A percentile compares a stretch with the other conserved stretches of the same genome.
These are phyloP conservation scores for Hiodon tergisus DNA, from an alignment of 2,113 vertebrate genomes.

Conservation along the genomic window DNA sequence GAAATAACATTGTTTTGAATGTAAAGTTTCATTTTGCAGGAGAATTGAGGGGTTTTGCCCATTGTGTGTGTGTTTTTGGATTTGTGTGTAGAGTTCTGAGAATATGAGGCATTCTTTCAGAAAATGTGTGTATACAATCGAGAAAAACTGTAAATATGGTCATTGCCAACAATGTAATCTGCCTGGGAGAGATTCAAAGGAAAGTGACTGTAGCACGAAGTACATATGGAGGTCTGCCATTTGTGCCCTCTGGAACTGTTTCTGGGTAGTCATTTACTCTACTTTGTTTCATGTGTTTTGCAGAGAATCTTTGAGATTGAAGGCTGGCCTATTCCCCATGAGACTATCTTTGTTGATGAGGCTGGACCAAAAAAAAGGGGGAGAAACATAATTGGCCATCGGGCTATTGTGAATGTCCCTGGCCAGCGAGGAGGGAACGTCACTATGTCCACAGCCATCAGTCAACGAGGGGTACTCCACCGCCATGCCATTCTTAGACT, in stretches of 20 bases:
- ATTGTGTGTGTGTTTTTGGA: too few species aligned
- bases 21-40: too few species aligned
- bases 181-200: conserved; percentile 1
- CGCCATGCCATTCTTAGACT: background rate
- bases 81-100: too few species aligned
- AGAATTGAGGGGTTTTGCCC: too few species aligned
- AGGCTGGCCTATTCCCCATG: background rate
- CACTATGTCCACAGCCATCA: background rate
- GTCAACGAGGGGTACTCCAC: background rate
- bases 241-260: conserved; percentile 1
- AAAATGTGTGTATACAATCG: too few species aligned
- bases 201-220: background rate
- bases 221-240: conserved; percentile 12
- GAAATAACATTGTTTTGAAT: too few species aligned
- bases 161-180: background rate
- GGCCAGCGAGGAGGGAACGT: background rate
- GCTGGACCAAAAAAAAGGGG: conserved; percentile 8
- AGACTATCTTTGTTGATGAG: conserved; percentile 14
- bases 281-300: conserved; percentile 5
- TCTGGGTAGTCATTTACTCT: conserved; percentile 16
- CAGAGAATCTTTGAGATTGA: conserved; percentile 13
- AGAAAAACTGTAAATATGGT: background rate
- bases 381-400: conserved; percentile 6
- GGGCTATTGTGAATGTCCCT: conserved; percentile 6
- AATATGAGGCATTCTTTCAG: too few species aligned